Conservation (phyloP, 2,113 vertebrate species). For the Cryptotis parvus region DNA sequence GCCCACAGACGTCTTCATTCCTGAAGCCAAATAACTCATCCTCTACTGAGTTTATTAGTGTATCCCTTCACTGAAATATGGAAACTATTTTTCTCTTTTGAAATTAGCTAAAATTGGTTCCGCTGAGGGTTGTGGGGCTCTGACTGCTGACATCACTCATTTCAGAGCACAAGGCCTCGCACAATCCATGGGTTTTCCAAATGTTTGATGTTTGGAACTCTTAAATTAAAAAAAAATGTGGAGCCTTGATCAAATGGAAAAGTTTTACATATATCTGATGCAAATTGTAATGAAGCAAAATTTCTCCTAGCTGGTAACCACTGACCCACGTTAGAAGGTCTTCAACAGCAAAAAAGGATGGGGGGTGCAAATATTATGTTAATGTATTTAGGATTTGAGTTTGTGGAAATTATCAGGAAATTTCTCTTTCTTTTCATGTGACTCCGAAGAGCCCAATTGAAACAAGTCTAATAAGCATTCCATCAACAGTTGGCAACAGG, state of each 20-base stretch:
- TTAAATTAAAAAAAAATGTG: slow-evolving; percentile 78
- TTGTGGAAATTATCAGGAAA: slow-evolving; percentile 59
- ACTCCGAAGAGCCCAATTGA: slow-evolving; percentile 38
- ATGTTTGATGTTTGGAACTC: slow-evolving; percentile 75
- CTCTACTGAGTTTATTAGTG: slow-evolving; percentile 67
- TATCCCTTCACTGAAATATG: slow-evolving; percentile 74
- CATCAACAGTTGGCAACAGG: slow-evolving; percentile 67
- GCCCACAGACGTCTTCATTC: slow-evolving; percentile 20
- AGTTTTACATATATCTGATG: slow-evolving; percentile 71
- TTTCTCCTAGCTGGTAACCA: slow-evolving; percentile 63
- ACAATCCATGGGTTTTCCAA: slow-evolving; percentile 59
- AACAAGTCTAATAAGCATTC: slow-evolving; percentile 60
- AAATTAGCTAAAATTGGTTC: slow-evolving; percentile 79
- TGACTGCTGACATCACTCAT: slow-evolving; percentile 71
- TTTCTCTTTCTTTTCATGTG: slow-evolving; percentile 65
- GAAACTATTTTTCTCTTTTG: slow-evolving; percentile 80
- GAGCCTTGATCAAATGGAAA: slow-evolving; percentile 78
- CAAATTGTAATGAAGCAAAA: slow-evolving; percentile 77
- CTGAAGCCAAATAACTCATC: slow-evolving; percentile 55
- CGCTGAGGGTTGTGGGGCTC: slow-evolving; percentile 61
- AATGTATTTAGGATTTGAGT: slow-evolving; percentile 60
- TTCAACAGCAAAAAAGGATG: slow-evolving; percentile 69
- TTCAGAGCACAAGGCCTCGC: slow-evolving; percentile 45
- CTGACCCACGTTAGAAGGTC: slow-evolving; percentile 69
- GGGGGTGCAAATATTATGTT: slow-evolving; percentile 79